phyloP scores from a whole-genome alignment of 2,797 vertebrate genomes.

The Enteromius argenteus region DNA sequence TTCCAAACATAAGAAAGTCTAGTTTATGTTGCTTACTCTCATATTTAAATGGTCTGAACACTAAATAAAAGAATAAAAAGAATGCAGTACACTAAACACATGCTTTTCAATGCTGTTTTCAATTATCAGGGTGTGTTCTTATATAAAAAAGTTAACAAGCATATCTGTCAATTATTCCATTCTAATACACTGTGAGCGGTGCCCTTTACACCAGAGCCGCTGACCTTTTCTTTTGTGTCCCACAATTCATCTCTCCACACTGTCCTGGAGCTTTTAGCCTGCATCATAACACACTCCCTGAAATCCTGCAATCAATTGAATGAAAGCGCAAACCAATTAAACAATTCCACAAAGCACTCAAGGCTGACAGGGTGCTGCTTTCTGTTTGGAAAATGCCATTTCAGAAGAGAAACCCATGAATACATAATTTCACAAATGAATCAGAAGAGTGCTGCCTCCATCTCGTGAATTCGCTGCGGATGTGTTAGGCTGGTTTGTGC shows the following conservation, averaged over 20 bases:
- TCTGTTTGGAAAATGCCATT: slow-evolving; percentile 77
- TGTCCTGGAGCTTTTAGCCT: slow-evolving; percentile 57
- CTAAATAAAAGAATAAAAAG: slow-evolving; percentile 5
- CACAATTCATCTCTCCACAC: slow-evolving; percentile 64
- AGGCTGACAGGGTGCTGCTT: slow-evolving; percentile 72
- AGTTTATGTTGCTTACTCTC: slow-evolving; percentile 7
- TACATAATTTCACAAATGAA: slow-evolving; percentile 72
- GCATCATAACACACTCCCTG: slow-evolving; percentile 43
- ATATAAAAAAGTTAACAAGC: slow-evolving; percentile 45
- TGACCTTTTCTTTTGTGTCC: slow-evolving; percentile 75
- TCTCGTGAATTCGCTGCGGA: background rate
- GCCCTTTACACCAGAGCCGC: slow-evolving; percentile 77
- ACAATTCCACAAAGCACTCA: slow-evolving; percentile 79
- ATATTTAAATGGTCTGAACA: background rate
- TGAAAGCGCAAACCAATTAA: slow-evolving; percentile 79
- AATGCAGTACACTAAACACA: background rate
- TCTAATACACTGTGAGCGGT: slow-evolving; percentile 75
- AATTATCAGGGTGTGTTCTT: slow-evolving; percentile 38
- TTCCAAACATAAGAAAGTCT: background rate
- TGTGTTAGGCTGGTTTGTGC: background rate
- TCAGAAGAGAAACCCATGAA: slow-evolving; percentile 77
- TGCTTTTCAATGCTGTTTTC: slow-evolving; percentile 39
- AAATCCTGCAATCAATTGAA: slow-evolving; percentile 71
- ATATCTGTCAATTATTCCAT: slow-evolving; percentile 74
- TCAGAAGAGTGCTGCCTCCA: slow-evolving; percentile 26